Evolutionary conservation across 2,113 vertebrate species (phyloP), one percentile per base, ranked within the genome.

Genomic region (Climacteris rufus): DNA sequence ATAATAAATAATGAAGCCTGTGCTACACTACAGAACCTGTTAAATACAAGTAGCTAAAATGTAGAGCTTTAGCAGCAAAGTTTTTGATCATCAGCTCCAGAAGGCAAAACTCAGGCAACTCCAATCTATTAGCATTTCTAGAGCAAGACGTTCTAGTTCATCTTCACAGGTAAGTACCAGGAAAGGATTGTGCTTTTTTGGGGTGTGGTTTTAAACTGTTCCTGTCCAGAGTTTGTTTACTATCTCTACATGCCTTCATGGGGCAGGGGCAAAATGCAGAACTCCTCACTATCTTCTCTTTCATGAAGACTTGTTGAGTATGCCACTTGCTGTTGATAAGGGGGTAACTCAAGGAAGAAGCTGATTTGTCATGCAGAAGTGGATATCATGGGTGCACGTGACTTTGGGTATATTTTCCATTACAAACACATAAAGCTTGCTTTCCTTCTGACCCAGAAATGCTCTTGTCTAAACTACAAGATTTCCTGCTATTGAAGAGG

Each of bases 321-420:
- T 56, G 40, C 14, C 27, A 33, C 24, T 8, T 79, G 27, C 61
- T 52, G 60, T 2, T 57, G 71, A 59, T 64, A 49, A 70, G 19
- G 16, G 25, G 8, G 8, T 45, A 75, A 15, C 60, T 92, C 40
- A 53, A 54, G 33, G 27, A 77, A 65, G 31, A 79, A 81, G 24
- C 19, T 54, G 24, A 39, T 75, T 64, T 63, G 27, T n/a, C 16
- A 45, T 19, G 19, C n/a, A 87, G 35, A 39, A 61, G 13, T 37
- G 23, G 9, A 9, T 39, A 27, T 54, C 23, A 21, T 0, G 16
- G 14, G 12, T 56, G 15, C 39, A 42, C 0, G 0, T 49, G 56
- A 37, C 56, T 70, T 79, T 70, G n/a, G 14, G 18, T 52, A 35
- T 40, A 63, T 33, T 33, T 64, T 65, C 13, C 16, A 39, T 45